Conservation (phyloP, 1,140 invertebrate species). For the Rhynchophorus ferrugineus region DNA sequence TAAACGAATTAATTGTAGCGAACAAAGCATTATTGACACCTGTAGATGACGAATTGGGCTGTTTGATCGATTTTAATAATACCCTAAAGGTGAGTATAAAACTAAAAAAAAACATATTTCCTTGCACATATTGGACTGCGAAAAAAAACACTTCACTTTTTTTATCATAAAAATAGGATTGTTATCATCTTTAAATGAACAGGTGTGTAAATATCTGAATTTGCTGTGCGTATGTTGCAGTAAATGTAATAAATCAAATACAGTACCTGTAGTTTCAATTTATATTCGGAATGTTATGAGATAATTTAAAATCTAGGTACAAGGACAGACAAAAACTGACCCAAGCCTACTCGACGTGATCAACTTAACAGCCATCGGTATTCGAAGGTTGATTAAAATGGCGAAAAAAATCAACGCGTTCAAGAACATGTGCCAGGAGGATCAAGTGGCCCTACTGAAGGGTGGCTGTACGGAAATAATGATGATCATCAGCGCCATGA, state of each 20-base stretch:
- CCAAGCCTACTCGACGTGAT: conserved; percentile 74
- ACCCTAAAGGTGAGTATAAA: conserved; percentile 11
- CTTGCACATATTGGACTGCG: too few species aligned
- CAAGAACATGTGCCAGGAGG: conserved; percentile 84
- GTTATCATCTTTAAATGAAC: too few species aligned
- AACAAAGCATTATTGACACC: conserved; percentile 75
- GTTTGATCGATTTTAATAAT: conserved; percentile 17
- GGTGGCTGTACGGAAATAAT: conserved; percentile 88
- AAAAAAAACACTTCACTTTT: too few species aligned
- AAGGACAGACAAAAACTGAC: conserved; percentile 41
- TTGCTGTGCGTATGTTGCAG: too few species aligned
- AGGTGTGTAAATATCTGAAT: too few species aligned
- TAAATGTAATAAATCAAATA: too few species aligned
- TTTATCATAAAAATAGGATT: too few species aligned
- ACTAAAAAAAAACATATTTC: too few species aligned
- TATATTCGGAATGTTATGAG: too few species aligned
- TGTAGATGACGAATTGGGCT: conserved; percentile 68
- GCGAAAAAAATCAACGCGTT: conserved; percentile 83
- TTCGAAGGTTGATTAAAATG: conserved; percentile 84
- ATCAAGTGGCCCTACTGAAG: conserved; percentile 84
- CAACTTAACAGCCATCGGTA: conserved; percentile 84
- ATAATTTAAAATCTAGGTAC: conserved; percentile 9
- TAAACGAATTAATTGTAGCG: conserved; percentile 76
- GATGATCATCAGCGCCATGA: conserved; percentile 80
- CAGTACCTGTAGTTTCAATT: too few species aligned